A percentile compares a stretch with the other conserved stretches of the same genome.
Conservation (phyloP, 2,797 vertebrate species). For the Merluccius polli region DNA sequence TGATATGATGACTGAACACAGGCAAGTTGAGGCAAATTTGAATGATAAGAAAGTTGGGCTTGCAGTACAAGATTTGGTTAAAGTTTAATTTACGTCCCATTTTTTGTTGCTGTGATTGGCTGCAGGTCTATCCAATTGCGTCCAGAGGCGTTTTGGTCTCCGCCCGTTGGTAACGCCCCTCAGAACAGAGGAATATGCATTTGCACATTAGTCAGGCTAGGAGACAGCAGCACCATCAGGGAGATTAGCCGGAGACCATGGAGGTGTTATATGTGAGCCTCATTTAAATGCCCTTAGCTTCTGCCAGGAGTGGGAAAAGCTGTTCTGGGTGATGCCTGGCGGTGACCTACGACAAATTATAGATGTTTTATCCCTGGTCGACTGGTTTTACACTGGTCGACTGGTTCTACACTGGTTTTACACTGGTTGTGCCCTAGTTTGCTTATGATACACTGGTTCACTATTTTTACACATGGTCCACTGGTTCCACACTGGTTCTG, state of each 20-base stretch:
- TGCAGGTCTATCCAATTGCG: no score
- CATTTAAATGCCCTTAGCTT: constrained; percentile 21
- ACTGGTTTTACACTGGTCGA: background rate
- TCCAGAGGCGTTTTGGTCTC: no score
- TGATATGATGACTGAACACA: no score
- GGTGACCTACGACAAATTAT: background rate
- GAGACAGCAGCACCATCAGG: background rate
- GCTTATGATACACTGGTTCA: background rate
- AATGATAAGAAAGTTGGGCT: no score
- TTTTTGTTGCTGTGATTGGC: no score
- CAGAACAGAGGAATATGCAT: no score
- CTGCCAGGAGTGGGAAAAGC: background rate
- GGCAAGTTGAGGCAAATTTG: no score
- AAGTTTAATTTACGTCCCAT: no score
- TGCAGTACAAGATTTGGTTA: no score
- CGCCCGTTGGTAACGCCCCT: no score
- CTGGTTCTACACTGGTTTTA: background rate
- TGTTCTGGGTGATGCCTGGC: background rate
- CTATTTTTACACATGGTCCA: background rate
- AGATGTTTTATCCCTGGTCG: background rate
- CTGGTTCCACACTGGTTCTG: background rate
- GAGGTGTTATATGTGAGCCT: constrained; percentile 32
- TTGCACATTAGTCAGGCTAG: no score
- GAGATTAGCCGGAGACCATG: constrained; percentile 20
- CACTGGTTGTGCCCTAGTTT: background rate